phyloP scores from a whole-genome alignment of 2,797 vertebrate species.

The Perdix hodgsoniae region DNA sequence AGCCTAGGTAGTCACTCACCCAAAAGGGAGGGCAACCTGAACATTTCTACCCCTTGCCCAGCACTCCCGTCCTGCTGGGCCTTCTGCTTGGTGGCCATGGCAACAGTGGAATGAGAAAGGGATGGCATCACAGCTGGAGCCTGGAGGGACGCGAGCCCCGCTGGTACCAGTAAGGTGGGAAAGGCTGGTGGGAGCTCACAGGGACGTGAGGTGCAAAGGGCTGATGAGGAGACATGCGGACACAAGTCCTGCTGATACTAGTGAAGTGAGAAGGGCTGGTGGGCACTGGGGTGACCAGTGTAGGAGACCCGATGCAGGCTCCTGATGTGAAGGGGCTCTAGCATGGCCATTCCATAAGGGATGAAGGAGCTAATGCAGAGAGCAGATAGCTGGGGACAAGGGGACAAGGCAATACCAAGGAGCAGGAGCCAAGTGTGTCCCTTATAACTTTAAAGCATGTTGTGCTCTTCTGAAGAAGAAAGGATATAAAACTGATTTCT shows the following conservation, averaged over 20 bases:
- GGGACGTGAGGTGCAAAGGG: background rate
- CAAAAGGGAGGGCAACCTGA: background rate
- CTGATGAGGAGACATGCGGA: background rate
- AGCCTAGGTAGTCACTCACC: background rate
- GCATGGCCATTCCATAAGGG: accelerated
- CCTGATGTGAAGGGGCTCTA: accelerated
- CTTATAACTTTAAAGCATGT: background rate
- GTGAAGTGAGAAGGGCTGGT: background rate
- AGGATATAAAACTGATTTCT: background rate
- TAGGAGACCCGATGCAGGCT: accelerated
- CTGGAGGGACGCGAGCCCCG: background rate
- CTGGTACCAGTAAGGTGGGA: background rate
- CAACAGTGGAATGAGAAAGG: background rate
- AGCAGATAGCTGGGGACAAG: accelerated
- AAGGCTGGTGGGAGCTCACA: background rate
- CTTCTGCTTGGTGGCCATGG: too few species aligned
- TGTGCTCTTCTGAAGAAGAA: background rate
- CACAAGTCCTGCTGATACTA: too few species aligned
- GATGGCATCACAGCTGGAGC: background rate
- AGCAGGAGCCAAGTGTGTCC: background rate
- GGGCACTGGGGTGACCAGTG: background rate
- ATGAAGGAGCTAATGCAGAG: background rate
- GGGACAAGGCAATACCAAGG: background rate
- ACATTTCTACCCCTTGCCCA: background rate
- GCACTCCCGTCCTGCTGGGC: background rate